Base-by-base conservation (phyloP, 2,888 invertebrate genomes). In the Napeogenes inachia region DNA sequence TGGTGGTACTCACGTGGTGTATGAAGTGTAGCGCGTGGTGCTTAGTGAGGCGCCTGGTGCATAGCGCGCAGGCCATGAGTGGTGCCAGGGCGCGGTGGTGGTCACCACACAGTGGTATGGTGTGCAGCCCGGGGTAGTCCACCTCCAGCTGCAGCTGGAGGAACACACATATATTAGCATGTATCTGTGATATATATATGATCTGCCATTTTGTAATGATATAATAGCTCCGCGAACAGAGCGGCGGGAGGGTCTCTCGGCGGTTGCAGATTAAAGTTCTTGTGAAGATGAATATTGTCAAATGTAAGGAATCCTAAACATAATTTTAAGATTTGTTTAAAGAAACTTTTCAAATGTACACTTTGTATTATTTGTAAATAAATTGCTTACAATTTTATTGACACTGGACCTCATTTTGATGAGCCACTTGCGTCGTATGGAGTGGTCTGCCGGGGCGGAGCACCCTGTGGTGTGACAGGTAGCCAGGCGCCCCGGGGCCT, bases 1-100 rank as follows among this genome's bases (percentile, higher is more conserved):
- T 95, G 42, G 55, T 42, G 30, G 30, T 59, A 78, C 84, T 75
- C 35, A 85, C 85, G 72, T 92, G 92, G 66, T 93, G 93, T 70
- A 95, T 91, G 71, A 94, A 93, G 80, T 95, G 95, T 75, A 95
- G 92, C 75, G 95, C 94, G 77, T 95, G 95, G 75, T 95, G 95
- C 72, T 94, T 93, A 69, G 95, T 94, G 74, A 96, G 88, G 57
- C 94, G 91, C 13, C 96, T 91, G 67, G 94, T 94, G 79, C 96
- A 97, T 68, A 96, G 91, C 2, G 93, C 94, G 82, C 96, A 97
- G 2, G 94, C 93, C 85, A 95, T 92, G 59, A 94, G 93, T 78
- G 94, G 94, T 66, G 94, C 93, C 46, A 96, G 92, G 66, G 92
- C 91, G 32, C 93, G 90, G 81, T 95, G 93, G 84, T 96, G 96